Evolutionary conservation across 2,113 vertebrate species (phyloP), one percentile per base, ranked within the genome.

Genomic region (Semnornis frantzii): DNA sequence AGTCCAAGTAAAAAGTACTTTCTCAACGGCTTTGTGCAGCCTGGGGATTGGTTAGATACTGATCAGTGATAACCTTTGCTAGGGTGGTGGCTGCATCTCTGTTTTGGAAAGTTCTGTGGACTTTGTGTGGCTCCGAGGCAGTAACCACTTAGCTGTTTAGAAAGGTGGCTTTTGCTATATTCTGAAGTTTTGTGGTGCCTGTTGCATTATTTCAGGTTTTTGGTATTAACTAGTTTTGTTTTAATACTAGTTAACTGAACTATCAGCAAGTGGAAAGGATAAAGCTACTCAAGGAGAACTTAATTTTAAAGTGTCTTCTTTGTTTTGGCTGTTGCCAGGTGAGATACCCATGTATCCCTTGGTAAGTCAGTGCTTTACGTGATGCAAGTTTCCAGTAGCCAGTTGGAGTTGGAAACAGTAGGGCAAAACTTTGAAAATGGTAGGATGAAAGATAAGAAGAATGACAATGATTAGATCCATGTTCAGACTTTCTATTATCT

Each of bases 81-180:
- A 0, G 0, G 42, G 12, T 11, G 30, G 7, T 12, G 4, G 20
- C 71, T 54, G n/a, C 19, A 2, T 39, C 1, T 1, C 58, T 75
- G 2, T 25, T 73, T 52, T 34, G 75, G 71, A 28, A 73, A 16
- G 84, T 85, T n/a, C 78, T 68, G 27, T 33, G 14, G 58, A 12
- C 44, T 50, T 68, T 4, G 0, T 11, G 5, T 8, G 6, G 7
- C 75, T 55, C 55, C 58, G 52, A 63, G 71, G 44, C 64, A 77
- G 20, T 18, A 62, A 19, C 27, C 66, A 21, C 23, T 23, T 2
- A 42, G 24, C n/a, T 70, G 33, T 50, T 65, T 52, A 25, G n/a
- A 34, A 64, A 52, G 87, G 46, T 55, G n/a, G 62, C 50, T 85
- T 91, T 33, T 94, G n/a, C n/a, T 24, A 16, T 34, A 57, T 63